Base-by-base conservation (phyloP, 2,113 vertebrate genomes). In the Macroglossus sobrinus region DNA sequence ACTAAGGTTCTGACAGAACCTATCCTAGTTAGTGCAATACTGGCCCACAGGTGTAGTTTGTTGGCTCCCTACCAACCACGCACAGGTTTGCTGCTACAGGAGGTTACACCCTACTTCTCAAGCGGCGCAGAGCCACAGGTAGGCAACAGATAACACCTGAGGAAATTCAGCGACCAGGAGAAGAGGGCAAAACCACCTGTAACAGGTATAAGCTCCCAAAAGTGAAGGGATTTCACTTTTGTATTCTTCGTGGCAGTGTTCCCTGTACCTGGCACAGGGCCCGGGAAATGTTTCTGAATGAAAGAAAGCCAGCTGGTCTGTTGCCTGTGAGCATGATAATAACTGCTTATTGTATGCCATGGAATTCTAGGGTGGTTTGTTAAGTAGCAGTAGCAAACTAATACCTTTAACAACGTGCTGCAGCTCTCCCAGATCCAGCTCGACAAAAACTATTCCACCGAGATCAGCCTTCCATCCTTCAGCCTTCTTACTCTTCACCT, bases 251-350 rank as follows among this genome's bases (percentile, higher is more conserved):
- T 12, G 19, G 40, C 22, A 21, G 38, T 7, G 13, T 9, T 63
- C 66, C 64, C 50, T 15, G 85, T 38, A 16, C 47, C 40, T 24
- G 53, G 63, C 28, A 30, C 2, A 16, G 14, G 45, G 45, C 91
- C 69, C 85, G 55, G 63, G 22, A 8, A 11, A 6, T 9, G 66
- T 53, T 53, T 59, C 69, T 63, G 22, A 57, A 9, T 3, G 11
- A 1, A 5, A 1, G 11, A 1, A 5, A 1, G 18, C 14, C 8
- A 24, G 5, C 47, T 14, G 35, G 63, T 38, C 63, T 28, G 2
- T 2, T 4, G 38, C 57, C 40, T 43, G 7, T 4, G 40, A 30
- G 7, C 11, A 1, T 18, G 53, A 2, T 5, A 7, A 0, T 11
- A 6, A n/a, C 3, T 3, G 53, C n/a, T 19, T 4, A 13, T 7